A percentile compares a stretch with the other conserved stretches of the same genome.
These are phyloP conservation scores for Listronotus oregonensis DNA, from an alignment of 1,140 invertebrate species.

Conservation along the genomic window DNA sequence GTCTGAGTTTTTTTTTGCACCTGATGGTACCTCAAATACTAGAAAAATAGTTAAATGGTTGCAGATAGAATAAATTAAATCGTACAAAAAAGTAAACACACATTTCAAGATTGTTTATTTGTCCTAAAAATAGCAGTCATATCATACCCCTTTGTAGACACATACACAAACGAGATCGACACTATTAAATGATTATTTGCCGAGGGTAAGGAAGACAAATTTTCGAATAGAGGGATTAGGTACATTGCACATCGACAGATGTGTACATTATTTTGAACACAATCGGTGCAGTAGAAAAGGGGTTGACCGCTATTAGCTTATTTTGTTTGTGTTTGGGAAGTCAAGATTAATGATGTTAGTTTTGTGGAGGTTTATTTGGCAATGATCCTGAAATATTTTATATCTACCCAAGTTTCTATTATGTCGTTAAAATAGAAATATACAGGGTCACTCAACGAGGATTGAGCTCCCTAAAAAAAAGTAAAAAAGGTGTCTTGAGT, in stretches of 20 bases:
- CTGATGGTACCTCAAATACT: too few species aligned
- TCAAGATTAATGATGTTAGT: slow-evolving; percentile 32
- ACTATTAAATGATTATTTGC: slow-evolving; percentile 21
- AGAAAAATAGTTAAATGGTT: too few species aligned
- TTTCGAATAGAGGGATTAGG: slow-evolving; percentile 28
- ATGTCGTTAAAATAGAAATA: too few species aligned
- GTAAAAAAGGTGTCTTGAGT: too few species aligned
- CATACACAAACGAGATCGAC: slow-evolving; percentile 1
- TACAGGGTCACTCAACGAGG: too few species aligned
- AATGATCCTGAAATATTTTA: not conserved
- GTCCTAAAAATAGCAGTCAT: too few species aligned
- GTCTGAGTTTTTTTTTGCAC: too few species aligned
- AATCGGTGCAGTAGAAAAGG: slow-evolving; percentile 26
- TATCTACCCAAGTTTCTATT: not conserved
- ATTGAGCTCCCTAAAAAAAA: too few species aligned
- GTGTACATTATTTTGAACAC: slow-evolving; percentile 17
- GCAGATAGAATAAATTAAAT: too few species aligned
- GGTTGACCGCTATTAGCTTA: slow-evolving; percentile 37
- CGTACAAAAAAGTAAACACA: too few species aligned
- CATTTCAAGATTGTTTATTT: too few species aligned
- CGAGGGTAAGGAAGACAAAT: slow-evolving; percentile 24
- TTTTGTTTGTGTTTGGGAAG: slow-evolving; percentile 33
- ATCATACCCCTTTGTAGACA: slow-evolving; percentile 10
- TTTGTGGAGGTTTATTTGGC: too few species aligned
- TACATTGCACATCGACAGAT: slow-evolving; percentile 24